These are phyloP conservation scores for Chrysopa pallens DNA, from an alignment of 1,140 invertebrate species.

Conservation along the genomic window DNA sequence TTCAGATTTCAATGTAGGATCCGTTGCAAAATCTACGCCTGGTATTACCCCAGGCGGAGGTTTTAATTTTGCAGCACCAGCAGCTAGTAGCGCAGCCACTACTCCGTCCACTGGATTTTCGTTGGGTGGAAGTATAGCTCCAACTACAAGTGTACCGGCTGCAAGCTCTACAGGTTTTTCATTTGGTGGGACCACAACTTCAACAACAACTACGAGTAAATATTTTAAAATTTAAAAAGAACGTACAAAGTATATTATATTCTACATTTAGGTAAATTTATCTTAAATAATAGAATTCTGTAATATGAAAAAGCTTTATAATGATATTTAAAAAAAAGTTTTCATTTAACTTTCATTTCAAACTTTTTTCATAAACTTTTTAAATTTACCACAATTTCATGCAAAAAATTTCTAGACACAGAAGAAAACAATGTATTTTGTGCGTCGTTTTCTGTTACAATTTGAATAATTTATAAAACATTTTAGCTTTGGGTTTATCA, in stretches of 20 bases:
- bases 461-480: background rate
- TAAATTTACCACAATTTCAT: too few species aligned
- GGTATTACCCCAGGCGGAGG: conserved; percentile 10
- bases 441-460: conserved; percentile 2
- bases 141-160: conserved; percentile 4
- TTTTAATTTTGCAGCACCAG: conserved; percentile 12
- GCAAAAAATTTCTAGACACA: too few species aligned
- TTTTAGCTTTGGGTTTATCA: background rate
- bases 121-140: conserved; percentile 9
- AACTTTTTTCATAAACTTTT: too few species aligned
- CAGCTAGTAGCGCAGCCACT: conserved; percentile 8
- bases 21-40: conserved; percentile 13
- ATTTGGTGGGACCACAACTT: conserved; percentile 1
- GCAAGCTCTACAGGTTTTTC: conserved; percentile 4
- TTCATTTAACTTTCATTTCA: too few species aligned
- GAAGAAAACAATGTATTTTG: too few species aligned
- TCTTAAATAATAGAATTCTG: too few species aligned
- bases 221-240: too few species aligned
- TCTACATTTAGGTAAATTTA: too few species aligned
- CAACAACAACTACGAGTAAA: conserved; percentile 10
- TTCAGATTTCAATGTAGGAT: conserved; percentile 9
- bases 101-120: conserved; percentile 14
- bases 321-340: too few species aligned
- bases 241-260: too few species aligned
- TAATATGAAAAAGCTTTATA: too few species aligned